Percentiles rank a stretch among this genome's conserved stretches.
Evolutionary conservation across 2,888 invertebrate species (phyloP).

Genomic region (Drosophila mettleri): DNA sequence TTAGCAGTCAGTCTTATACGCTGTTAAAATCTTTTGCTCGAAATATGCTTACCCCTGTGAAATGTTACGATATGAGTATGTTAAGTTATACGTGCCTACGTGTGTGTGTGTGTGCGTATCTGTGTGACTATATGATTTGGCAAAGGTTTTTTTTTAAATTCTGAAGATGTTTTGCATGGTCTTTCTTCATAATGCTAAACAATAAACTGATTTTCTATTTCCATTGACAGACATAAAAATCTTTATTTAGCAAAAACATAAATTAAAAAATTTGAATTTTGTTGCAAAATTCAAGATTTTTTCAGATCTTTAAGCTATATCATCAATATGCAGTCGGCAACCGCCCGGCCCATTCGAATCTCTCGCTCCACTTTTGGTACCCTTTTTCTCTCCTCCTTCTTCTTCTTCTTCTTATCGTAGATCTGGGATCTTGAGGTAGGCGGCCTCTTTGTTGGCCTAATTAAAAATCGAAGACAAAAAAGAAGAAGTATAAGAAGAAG

Average conservation of each 20-base stretch:
- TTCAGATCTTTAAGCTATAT: not conserved
- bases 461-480: conserved; percentile 73
- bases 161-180: conserved; percentile 2
- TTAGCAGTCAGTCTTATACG: conserved; percentile 65
- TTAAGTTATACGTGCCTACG: conserved; percentile 1
- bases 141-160: conserved; percentile 2
- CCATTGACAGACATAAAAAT: conserved; percentile 20
- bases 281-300: not conserved
- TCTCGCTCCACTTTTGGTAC: conserved; percentile 59
- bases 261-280: not conserved
- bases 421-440: conserved; percentile 38
- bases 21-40: conserved; percentile 40
- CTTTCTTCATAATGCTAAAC: conserved; percentile 54
- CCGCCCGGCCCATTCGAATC: conserved; percentile 46
- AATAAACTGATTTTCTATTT: conserved; percentile 31
- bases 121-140: not conserved
- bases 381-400: conserved; percentile 19
- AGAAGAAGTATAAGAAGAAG: too few relatives aligned
- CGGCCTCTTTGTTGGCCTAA: conserved; percentile 70
- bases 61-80: conserved; percentile 12
- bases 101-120: not conserved
- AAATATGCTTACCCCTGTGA: conserved; percentile 26
- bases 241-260: conserved; percentile 3
- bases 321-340: conserved; percentile 47
- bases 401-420: conserved; percentile 31